Evolutionary conservation across 2,888 invertebrate genomes (phyloP).

Genomic region (Cerastis leucographa): DNA sequence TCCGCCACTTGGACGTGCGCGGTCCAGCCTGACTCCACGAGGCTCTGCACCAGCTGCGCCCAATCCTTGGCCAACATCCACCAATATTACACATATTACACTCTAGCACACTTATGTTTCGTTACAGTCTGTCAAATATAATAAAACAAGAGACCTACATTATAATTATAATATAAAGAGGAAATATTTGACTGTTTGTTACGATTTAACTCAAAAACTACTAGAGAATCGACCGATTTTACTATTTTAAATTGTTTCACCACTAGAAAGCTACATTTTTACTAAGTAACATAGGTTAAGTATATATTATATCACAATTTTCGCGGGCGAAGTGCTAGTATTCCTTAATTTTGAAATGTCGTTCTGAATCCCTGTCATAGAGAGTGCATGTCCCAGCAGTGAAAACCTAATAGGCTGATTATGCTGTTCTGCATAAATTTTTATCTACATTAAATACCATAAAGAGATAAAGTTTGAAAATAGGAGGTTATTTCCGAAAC

Average conservation of each 20-base stretch:
- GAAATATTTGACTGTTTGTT: no score
- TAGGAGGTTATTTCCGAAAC: not conserved
- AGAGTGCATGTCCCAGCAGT: not conserved
- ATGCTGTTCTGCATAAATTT: not conserved
- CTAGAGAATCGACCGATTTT: no score
- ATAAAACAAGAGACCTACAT: not conserved
- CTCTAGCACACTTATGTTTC: conserved; percentile 60
- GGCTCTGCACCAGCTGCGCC: conserved; percentile 96
- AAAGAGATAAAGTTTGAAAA: not conserved
- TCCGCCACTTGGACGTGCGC: conserved; percentile 94
- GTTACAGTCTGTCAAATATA: conserved; percentile 60
- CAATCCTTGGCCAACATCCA: conserved; percentile 93
- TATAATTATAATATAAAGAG: no score
- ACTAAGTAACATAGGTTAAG: no score
- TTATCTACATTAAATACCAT: not conserved
- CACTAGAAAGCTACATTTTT: no score
- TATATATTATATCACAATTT: no score
- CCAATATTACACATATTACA: conserved; percentile 84
- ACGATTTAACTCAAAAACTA: no score
- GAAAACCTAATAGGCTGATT: not conserved
- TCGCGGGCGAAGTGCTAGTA: no score
- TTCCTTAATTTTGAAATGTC: not conserved
- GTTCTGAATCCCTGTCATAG: not conserved
- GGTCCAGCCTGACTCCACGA: conserved; percentile 95
- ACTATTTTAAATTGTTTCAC: no score